Base-by-base conservation (phyloP, 2,888 invertebrate species). In the Seira musarum region DNA sequence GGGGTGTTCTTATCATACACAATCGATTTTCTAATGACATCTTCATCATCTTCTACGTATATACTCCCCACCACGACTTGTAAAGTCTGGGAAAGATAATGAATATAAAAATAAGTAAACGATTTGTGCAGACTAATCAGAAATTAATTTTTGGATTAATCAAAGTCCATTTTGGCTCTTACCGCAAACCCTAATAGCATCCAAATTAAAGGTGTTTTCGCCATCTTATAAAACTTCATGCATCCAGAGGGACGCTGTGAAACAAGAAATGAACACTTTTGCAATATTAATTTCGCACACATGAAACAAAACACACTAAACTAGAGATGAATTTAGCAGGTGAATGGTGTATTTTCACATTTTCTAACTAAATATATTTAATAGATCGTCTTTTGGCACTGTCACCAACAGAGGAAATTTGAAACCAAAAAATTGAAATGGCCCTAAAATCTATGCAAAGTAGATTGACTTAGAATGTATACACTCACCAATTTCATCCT, bases 1-100 rank as follows among this genome's bases (percentile, higher is more conserved):
- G 94, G 94, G 0, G 94, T 94, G 87, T 93, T 93, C 88, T 94
- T 93, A 88, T 94, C 94, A 88, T 93, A 94, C 49, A 94, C 93
- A 85, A 94, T 94, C 74, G 93, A 93, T 89, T 94, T 94, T 82
- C 93, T 89, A 91, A 93, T 92, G 92, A 94, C 93, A 88, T 94
- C 94, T 69, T 82, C 83, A 67, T 84, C 81, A 73, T 82, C 71
- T 46, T 82, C 82, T 17, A 82, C 80, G 30, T 76, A 81, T 1
- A 81, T 2, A 2, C 65, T 66, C 49, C 67, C 76, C 25, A 30
- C 57, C 17, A 67, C 75, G 22, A 67, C 17, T n/a, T 81, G 81
- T 66, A 81, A 49, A 64, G 68, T 69, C 81, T 81, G 64, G n/a
- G n/a, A n/a, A n/a, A 61, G 61, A 66, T 5, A 68, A 46, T 46